Evolutionary conservation across 2,113 vertebrate species (phyloP).

Genomic region (Megalops atlanticus): DNA sequence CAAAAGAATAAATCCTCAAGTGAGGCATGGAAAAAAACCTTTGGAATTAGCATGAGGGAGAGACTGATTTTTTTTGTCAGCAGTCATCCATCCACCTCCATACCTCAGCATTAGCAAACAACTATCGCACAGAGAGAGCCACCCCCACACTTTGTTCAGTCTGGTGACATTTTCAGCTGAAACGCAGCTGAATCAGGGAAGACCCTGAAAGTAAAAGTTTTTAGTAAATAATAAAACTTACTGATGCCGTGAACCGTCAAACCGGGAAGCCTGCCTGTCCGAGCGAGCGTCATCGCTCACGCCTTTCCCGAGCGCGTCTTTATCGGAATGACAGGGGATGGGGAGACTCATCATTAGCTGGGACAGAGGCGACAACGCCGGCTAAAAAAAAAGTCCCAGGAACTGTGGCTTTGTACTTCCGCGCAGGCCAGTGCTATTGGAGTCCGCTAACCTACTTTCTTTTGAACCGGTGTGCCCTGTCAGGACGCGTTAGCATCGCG

Average conservation of each 20-base stretch:
- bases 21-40: not conserved
- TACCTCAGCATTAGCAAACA: not conserved
- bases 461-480: slow-evolving; percentile 33
- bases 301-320: not conserved
- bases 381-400: not conserved
- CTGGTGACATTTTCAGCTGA: no score
- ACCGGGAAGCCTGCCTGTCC: not conserved
- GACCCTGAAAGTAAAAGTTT: not conserved
- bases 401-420: slow-evolving; percentile 1
- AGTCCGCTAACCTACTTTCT: slow-evolving; percentile 41
- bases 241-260: not conserved
- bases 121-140: no score
- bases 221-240: slow-evolving; percentile 6
- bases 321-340: not conserved
- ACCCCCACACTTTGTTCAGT: no score
- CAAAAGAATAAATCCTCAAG: not conserved
- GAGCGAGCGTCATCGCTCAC: not conserved
- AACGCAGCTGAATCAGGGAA: not conserved
- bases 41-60: not conserved
- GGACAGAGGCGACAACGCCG: not conserved
- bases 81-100: not conserved
- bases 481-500: slow-evolving; percentile 38
- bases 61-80: no score
- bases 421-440: slow-evolving; percentile 4
- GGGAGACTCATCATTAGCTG: not conserved